These are phyloP conservation scores for Osmoderma eremita DNA, from an alignment of 2,888 invertebrate genomes.

Conservation along the genomic window DNA sequence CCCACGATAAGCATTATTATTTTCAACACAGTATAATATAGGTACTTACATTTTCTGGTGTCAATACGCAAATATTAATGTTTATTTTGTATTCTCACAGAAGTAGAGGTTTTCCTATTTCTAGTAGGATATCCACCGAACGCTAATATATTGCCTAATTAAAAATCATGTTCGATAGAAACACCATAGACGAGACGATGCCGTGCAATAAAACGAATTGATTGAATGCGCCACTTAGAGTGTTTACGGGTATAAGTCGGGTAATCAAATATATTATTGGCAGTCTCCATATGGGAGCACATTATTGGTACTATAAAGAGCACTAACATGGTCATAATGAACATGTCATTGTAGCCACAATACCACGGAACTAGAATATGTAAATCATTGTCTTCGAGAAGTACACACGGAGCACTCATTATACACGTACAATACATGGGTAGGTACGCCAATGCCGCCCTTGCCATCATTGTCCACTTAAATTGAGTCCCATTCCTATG, in stretches of 20 bases:
- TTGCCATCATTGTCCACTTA: slow-evolving; percentile 21
- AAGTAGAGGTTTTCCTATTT: too few species aligned
- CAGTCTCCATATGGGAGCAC: slow-evolving; percentile 16
- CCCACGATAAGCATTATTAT: too few species aligned
- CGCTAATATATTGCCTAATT: background rate
- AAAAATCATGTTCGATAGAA: slow-evolving; percentile 14
- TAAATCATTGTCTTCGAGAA: slow-evolving; percentile 48
- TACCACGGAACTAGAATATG: slow-evolving; percentile 53
- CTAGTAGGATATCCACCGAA: background rate
- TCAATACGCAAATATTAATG: too few species aligned
- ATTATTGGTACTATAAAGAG: slow-evolving; percentile 40
- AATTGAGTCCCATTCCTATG: slow-evolving; percentile 30
- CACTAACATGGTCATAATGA: slow-evolving; percentile 57
- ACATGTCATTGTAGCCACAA: slow-evolving; percentile 55
- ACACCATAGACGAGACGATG: background rate
- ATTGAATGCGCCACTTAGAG: slow-evolving; percentile 12
- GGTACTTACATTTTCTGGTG: too few species aligned
- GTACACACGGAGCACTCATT: slow-evolving; percentile 30
- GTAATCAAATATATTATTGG: slow-evolving; percentile 21
- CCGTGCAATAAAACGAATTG: slow-evolving; percentile 2
- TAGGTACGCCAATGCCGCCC: slow-evolving; percentile 23
- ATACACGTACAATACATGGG: slow-evolving; percentile 16
- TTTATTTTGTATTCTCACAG: too few species aligned
- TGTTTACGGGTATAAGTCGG: slow-evolving; percentile 5
- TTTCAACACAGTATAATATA: too few species aligned